Evolutionary conservation across 1,140 invertebrate genomes (phyloP), one percentile per base, ranked within the genome.

Genomic region (Parapsyche elsis): DNA sequence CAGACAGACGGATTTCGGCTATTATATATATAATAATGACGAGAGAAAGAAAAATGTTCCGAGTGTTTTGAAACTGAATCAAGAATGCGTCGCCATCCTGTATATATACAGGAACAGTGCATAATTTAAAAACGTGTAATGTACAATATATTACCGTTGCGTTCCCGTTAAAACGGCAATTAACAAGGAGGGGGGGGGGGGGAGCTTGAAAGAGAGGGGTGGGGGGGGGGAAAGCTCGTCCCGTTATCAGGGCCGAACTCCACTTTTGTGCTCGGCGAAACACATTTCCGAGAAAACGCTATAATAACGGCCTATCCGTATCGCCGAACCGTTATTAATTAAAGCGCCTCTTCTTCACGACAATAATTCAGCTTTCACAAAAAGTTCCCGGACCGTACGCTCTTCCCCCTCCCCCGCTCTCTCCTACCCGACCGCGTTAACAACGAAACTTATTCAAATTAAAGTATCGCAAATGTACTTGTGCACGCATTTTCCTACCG

Each of bases 151-250:
- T 53, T 53, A 53, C 16, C 16, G 49, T 53, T 53, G 49, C 49
- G 49, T 53, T 53, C 16, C n/a, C 21, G 59, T 23, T 61, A 61
- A 61, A 61, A 23, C 21, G 59, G 59, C 59, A 61, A 61, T 61
- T 61, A 61, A 61, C 59, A n/a, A n/a, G n/a, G n/a, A n/a, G n/a
- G n/a, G n/a, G n/a, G n/a, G n/a, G n/a, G n/a, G 59, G 59, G n/a
- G 2, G 49, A 10, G 59, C 21, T 16, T 12, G 12, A 38, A 38
- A 38, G 30, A 38, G 30, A 38, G 30, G 7, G 2, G 30, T 4
- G 30, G 30, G n/a, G n/a, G 45, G 45, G 5, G 45, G 49, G 49
- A 10, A 12, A 1, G 10, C 49, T 16, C 4, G 2, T 53, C n/a
- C 9, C 59, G 59, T 61, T 61, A 16, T 21, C n/a, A 16, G n/a